Evolutionary conservation across 1,140 invertebrate genomes (phyloP), one percentile per base, ranked within the genome.

Genomic region (Mesaphorura yosii): DNA sequence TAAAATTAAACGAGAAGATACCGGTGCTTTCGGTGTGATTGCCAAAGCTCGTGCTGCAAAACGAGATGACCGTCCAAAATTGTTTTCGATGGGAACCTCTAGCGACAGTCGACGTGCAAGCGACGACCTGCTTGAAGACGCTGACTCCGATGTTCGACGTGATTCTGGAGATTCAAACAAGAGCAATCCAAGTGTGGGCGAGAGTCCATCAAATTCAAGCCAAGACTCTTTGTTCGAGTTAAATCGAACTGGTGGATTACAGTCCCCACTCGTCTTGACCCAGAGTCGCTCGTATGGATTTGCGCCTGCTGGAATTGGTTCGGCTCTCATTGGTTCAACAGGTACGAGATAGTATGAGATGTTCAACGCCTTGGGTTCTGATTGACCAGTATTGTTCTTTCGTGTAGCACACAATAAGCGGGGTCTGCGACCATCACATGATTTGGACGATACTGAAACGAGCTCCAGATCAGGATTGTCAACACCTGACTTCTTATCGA

Each of bases 101-200:
- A 41, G 41, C 19, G 29, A 25, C 38, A 46, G 48, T 25, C 41
- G 49, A 23, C 20, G 75, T 48, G 75, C 76, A 42, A 73, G 74
- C 42, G 75, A 77, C 48, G 69, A 68, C 12, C 3, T 37, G 69
- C 67, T 17, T 2, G 27, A 53, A 20, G 42, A 34, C 15, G 12
- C 45, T 12, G 48, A 54, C 25, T 46, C 41, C 20, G 46, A 42
- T 2, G 3, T 41, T 40, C 28, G 26, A 63, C 66, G 19, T 51
- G 63, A 2, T 53, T 70, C 49, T 54, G 48, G 48, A 10, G 59
- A 59, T 38, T 55, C 52, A 29, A 53, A 54, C 48, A 51, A 59
- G 23, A 59, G 52, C 42, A 37, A 38, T 12, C 12, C 12, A 42
- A 42, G 52, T 41, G 3, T 7, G 26, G 26, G 34, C 7, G 48